Evolutionary conservation across 2,797 vertebrate genomes (phyloP).

Genomic region (Gadopsis marmoratus): DNA sequence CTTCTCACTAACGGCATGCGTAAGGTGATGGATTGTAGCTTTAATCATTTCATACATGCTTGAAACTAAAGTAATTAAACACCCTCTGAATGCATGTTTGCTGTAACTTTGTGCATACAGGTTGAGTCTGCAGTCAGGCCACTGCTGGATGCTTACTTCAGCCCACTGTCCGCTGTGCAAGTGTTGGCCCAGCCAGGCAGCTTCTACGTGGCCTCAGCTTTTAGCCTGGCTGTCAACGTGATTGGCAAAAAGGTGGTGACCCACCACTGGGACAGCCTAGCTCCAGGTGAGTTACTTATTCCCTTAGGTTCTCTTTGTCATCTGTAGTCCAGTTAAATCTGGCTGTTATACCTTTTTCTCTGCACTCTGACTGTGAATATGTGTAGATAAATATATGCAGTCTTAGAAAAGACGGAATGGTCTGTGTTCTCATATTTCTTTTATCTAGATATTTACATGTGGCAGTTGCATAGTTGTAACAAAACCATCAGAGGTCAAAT

Average conservation of each 20-base stretch:
- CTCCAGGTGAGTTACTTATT: slow-evolving; percentile 82
- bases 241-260: slow-evolving; percentile 92
- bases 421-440: slow-evolving; percentile 5
- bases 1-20: not conserved
- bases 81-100: not conserved
- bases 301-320: not conserved
- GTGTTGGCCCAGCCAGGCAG: slow-evolving; percentile 94
- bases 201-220: slow-evolving; percentile 95
- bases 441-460: not conserved
- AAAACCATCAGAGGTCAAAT: slow-evolving; percentile 5
- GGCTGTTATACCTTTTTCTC: not conserved
- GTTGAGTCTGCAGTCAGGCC: slow-evolving; percentile 91
- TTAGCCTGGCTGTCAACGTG: slow-evolving; percentile 94
- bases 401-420: not conserved
- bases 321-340: not conserved
- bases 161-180: slow-evolving; percentile 90
- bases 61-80: not conserved
- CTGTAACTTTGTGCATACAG: slow-evolving; percentile 72
- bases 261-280: slow-evolving; percentile 85
- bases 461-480: slow-evolving; percentile 13
- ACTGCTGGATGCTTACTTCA: slow-evolving; percentile 93
- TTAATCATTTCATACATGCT: not conserved
- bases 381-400: not conserved
- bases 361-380: not conserved
- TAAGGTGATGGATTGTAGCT: not conserved